Evolutionary conservation across 1,140 invertebrate species (phyloP), one percentile per base, ranked within the genome.

Genomic region (Antheraea pernyi): DNA sequence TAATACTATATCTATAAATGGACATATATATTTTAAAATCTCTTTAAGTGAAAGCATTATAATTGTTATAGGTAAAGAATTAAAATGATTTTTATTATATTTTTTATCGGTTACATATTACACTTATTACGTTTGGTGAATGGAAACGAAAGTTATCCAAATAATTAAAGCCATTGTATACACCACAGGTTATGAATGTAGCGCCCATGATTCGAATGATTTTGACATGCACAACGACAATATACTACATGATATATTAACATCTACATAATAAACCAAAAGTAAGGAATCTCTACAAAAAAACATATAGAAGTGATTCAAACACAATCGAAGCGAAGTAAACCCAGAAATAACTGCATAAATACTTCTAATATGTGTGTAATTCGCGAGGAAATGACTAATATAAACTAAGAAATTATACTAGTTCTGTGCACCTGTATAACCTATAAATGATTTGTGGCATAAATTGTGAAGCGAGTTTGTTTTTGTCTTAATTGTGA

Each of bases 171-270:
- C 46, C 11, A 13, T 48, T 13, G 7, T 48, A 48, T 13, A 53
- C 46, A n/a, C 46, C 13, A 53, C 11, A 53, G 13, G 46, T 6
- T 53, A n/a, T 53, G 46, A 53, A 53, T 53, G 46, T 16, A 53
- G 36, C 48, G 9, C 37, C 37, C 37, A 64, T 70, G 46, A n/a
- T 67, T 60, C 22, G 19, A 72, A 79, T 70, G 71, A 67, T 63
- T 67, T 73, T 74, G 73, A 80, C 75, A 79, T 77, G 78, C 77
- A 79, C 69, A 73, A 62, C 67, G 37, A 67, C 69, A 66, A 65
- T 19, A 22, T 46, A 19, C 11, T 61, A 22, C 8, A 61, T 61
- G 19, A 22, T 13, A 10, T 7, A 9, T 22, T 22, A 61, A 36
- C 19, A 36, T 61, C 60, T 61, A 61, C 60, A 53, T 16, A 53